Percentiles rank a stretch among this genome's conserved stretches.
Conservation (phyloP, 2,888 invertebrate species). For the Poecilus cupreus region DNA sequence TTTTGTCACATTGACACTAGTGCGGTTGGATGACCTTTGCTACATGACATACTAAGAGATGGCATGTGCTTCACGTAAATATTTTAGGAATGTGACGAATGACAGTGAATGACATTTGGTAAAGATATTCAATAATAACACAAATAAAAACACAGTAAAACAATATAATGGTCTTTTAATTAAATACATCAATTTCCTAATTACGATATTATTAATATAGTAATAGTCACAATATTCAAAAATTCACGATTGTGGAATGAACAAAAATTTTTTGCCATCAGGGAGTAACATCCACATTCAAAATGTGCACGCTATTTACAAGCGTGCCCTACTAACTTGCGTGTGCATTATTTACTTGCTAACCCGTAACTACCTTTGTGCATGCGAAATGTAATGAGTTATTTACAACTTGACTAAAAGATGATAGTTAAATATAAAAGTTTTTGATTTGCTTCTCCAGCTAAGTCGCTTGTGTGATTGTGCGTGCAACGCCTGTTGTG, state of each 20-base stretch:
- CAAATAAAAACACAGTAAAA: constrained; percentile 69
- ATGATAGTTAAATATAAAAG: constrained; percentile 54
- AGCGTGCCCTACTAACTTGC: constrained; percentile 59
- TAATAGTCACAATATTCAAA: constrained; percentile 64
- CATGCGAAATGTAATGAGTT: constrained; percentile 59
- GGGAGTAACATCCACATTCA: constrained; percentile 59
- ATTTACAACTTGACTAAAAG: constrained; percentile 58
- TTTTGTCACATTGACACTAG: constrained; percentile 52
- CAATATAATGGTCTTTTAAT: constrained; percentile 69
- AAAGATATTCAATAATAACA: constrained; percentile 63
- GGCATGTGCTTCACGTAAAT: constrained; percentile 51
- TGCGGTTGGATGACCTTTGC: constrained; percentile 49
- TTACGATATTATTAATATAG: constrained; percentile 63
- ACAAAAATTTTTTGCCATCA: constrained; percentile 61
- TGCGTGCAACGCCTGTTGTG: constrained; percentile 59
- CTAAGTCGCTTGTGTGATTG: constrained; percentile 54
- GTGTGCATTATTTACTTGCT: constrained; percentile 54
- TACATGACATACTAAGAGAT: constrained; percentile 54
- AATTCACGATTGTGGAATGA: constrained; percentile 69
- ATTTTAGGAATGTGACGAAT: constrained; percentile 43
- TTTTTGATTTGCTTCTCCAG: constrained; percentile 54
- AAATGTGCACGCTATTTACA: constrained; percentile 52
- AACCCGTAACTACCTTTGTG: constrained; percentile 60
- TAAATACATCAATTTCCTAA: constrained; percentile 70
- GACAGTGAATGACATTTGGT: constrained; percentile 40